Evolutionary conservation across 2,797 vertebrate genomes (phyloP), one percentile per base, ranked within the genome.

Genomic region (Tinamus major): DNA sequence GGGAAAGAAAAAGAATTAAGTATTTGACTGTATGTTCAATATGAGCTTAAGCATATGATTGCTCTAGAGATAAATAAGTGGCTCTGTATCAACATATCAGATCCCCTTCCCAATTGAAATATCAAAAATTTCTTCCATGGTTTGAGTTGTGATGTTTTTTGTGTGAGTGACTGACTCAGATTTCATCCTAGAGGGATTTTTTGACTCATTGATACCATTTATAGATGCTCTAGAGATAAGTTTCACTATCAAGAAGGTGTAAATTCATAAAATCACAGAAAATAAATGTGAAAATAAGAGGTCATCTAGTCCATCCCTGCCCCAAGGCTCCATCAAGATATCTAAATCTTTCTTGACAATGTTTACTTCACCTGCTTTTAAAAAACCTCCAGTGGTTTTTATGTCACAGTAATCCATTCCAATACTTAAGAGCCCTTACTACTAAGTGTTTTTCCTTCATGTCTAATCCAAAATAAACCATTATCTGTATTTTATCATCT

Each of bases 291-390:
- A 53, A 93, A 88, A 37, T 59, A 76, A 84, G 19, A 56, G n/a
- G 31, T 83, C 53, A 78, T 20, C 23, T 65, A 26, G 21, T 21
- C 64, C 51, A 89, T 33, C 39, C 35, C 46, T 89, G 51, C 80
- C 87, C 68, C 59, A 49, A 15, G 41, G 65, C 42, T 86, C 0
- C 2, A 67, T 41, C 55, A 91, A 53, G 75, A 19, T 48, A 75
- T 78, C 59, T 89, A 81, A 94, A 91, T 79, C 48, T 81, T 74
- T 81, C 27, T 79, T 90, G 77, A 48, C 74, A 88, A 70, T 23
- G 6, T 75, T 88, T 85, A 35, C 59, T 81, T 70, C 84, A 81
- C 59, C 27, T 80, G 35, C 59, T 76, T 39, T 90, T 70, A 65
- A 65, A 20, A 94, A 92, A 59, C 8, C 55, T 69, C 59, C 4